These are phyloP conservation scores for Trypoxylus dichotomus DNA, from an alignment of 1,140 invertebrate genomes.

Conservation along the genomic window DNA sequence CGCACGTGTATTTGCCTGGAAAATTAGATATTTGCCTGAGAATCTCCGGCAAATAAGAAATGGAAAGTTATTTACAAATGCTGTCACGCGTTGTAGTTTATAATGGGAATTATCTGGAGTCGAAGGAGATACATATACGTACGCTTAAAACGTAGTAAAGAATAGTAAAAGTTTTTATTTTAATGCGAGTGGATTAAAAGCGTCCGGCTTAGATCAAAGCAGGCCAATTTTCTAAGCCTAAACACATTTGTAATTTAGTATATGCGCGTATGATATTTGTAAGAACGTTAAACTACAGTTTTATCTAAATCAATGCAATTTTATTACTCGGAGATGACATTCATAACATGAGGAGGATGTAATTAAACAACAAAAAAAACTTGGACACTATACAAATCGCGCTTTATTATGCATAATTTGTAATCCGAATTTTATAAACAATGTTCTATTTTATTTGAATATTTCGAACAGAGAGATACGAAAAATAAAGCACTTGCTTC, in stretches of 20 bases:
- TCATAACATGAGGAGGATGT: no score
- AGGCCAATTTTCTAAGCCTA: background rate
- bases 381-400: no score
- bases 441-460: background rate
- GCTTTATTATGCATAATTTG: background rate
- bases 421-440: background rate
- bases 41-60: background rate
- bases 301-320: no score
- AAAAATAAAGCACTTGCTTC: background rate
- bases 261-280: background rate
- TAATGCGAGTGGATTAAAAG: background rate
- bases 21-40: background rate
- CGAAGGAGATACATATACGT: background rate
- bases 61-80: background rate
- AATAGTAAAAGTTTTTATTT: background rate
- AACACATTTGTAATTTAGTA: background rate
- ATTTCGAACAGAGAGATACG: background rate
- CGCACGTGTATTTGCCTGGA: no score
- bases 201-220: background rate
- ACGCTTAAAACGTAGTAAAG: background rate
- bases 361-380: no score
- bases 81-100: background rate
- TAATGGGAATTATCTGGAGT: background rate
- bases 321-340: no score
- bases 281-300: no score